Conservation (phyloP, 1,140 invertebrate genomes). For the Stegodyphus mimosarum region DNA sequence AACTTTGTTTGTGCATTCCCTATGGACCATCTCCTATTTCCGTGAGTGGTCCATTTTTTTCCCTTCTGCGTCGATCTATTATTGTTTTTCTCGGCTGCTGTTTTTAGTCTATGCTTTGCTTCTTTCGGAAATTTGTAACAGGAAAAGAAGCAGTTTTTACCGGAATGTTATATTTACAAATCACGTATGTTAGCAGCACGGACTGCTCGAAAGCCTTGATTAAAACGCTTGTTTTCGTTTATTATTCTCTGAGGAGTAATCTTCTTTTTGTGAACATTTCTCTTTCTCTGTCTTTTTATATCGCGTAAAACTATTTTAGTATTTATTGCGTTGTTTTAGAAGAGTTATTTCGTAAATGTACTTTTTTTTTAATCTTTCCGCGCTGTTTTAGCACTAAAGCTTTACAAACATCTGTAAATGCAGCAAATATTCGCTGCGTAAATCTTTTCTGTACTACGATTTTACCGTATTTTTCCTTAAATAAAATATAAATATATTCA, state of each 20-base stretch:
- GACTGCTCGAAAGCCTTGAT: conserved; percentile 11
- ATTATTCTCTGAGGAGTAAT: conserved; percentile 20
- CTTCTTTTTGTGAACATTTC: not conserved
- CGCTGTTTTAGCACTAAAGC: too few species aligned
- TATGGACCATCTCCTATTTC: not conserved
- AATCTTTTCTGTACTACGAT: too few species aligned
- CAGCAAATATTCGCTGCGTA: too few species aligned
- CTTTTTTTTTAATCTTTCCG: too few species aligned
- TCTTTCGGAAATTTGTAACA: conserved; percentile 28
- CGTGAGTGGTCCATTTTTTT: not conserved
- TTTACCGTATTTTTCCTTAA: too few species aligned
- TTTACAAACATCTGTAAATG: too few species aligned
- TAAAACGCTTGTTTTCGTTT: conserved; percentile 48
- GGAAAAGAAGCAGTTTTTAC: not conserved
- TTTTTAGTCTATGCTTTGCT: not conserved
- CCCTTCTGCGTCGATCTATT: not conserved
- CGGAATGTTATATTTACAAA: conserved; percentile 48
- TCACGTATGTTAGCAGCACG: conserved; percentile 31
- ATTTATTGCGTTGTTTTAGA: too few species aligned
- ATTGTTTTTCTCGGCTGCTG: not conserved
- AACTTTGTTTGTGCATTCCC: not conserved
- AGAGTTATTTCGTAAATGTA: too few species aligned
- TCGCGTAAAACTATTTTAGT: too few species aligned
- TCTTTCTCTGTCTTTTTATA: not conserved
- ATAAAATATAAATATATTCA: too few species aligned